Conservation (phyloP, 2,888 invertebrate genomes). For the Alentia gelatinosa region DNA sequence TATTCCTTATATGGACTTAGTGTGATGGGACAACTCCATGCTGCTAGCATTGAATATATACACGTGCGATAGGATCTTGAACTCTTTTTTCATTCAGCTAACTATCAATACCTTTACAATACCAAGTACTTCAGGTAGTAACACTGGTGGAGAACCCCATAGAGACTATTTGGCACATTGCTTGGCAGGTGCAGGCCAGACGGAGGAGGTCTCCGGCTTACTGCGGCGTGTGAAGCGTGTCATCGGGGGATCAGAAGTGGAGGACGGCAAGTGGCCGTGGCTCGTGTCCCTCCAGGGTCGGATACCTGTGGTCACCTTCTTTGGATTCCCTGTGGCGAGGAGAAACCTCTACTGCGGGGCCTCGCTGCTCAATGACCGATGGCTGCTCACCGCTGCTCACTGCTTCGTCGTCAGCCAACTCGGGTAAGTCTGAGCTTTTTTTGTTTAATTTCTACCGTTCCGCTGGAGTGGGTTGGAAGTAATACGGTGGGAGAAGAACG, state of each 20-base stretch:
- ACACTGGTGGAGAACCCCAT: no score
- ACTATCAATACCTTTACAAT: no score
- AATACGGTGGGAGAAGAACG: no score
- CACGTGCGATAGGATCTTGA: no score
- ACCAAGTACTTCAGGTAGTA: no score
- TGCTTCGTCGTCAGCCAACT: slow-evolving; percentile 84
- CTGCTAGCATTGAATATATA: no score
- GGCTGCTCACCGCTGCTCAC: slow-evolving; percentile 94
- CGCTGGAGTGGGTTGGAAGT: no score
- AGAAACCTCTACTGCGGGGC: slow-evolving; percentile 87
- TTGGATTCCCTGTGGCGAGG: slow-evolving; percentile 68
- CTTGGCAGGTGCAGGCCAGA: neutral
- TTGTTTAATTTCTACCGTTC: neutral
- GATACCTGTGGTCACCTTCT: slow-evolving; percentile 68
- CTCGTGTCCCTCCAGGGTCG: slow-evolving; percentile 84
- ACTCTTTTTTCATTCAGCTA: no score
- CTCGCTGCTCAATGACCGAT: slow-evolving; percentile 88
- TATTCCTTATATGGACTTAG: no score
- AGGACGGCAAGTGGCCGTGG: slow-evolving; percentile 96
- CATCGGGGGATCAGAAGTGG: slow-evolving; percentile 92
- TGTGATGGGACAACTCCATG: no score
- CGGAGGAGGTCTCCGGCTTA: neutral
- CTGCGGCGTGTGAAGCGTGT: slow-evolving; percentile 83
- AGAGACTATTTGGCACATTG: no score
- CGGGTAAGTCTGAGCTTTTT: slow-evolving; percentile 56